A percentile compares a stretch with the other conserved stretches of the same genome.
phyloP scores from a whole-genome alignment of 2,888 invertebrate genomes.

The Macrostomum cliftonense region DNA sequence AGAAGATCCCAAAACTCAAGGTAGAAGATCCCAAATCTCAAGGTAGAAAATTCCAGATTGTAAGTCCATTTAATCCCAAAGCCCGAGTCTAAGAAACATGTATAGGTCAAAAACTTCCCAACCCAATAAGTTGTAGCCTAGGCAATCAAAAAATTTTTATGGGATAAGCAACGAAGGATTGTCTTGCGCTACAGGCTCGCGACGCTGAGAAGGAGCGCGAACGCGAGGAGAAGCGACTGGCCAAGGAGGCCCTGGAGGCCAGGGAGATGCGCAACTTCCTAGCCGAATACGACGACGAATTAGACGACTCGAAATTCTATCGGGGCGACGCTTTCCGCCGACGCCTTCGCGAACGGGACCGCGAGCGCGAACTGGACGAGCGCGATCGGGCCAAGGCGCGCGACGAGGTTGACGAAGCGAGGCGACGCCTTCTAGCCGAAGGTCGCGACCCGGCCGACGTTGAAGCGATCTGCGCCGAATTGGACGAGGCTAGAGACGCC shows the following conservation, averaged over 20 bases:
- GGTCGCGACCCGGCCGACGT: conserved; percentile 41
- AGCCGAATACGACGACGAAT: conserved; percentile 94
- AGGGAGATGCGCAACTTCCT: conserved; percentile 84
- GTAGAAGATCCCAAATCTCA: no score
- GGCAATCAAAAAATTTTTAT: no score
- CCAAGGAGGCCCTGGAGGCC: conserved; percentile 61
- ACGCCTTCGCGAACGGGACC: conserved; percentile 70
- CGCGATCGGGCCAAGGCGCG: conserved; percentile 66
- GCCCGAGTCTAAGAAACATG: no score
- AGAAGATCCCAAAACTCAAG: no score
- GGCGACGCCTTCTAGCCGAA: conserved; percentile 47
- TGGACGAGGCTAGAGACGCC: conserved; percentile 8
- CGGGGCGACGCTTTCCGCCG: conserved; percentile 69
- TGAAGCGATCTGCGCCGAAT: conserved; percentile 31
- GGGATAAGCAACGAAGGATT: no score
- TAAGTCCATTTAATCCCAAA: no score
- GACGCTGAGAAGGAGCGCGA: conserved; percentile 73
- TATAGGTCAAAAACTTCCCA: no score
- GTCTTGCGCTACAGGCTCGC: no score
- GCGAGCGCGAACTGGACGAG: conserved; percentile 75
- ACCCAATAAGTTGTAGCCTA: no score
- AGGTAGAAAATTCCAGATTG: no score
- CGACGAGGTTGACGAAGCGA: conserved; percentile 66
- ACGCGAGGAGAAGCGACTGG: conserved; percentile 61
- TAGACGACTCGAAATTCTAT: conserved; percentile 88